A percentile compares a stretch with the other conserved stretches of the same genome.
phyloP scores from a whole-genome alignment of 64 coral and sea anemone genomes.

The Dendronephthya gigantea region DNA sequence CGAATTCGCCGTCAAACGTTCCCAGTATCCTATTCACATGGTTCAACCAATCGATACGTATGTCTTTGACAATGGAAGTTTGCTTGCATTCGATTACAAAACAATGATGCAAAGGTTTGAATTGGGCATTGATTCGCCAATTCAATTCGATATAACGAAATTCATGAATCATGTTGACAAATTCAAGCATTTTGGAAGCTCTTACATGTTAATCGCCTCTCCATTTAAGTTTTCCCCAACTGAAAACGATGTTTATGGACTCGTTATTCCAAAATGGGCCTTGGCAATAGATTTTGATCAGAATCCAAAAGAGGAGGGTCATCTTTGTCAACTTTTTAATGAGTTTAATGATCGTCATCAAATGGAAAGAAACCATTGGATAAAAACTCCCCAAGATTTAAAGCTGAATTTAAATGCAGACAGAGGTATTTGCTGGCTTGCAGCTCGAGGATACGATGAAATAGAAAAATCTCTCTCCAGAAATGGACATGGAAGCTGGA shows the following conservation, averaged over 20 bases:
- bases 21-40: slow-evolving; percentile 59
- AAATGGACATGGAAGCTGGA: slow-evolving; percentile 51
- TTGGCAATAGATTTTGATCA: slow-evolving; percentile 75
- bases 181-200: slow-evolving; percentile 44
- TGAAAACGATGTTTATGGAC: slow-evolving; percentile 49
- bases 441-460: slow-evolving; percentile 55
- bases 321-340: slow-evolving; percentile 45
- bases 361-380: slow-evolving; percentile 54
- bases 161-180: slow-evolving; percentile 37
- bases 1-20: slow-evolving; percentile 30
- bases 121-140: background rate
- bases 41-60: slow-evolving; percentile 30
- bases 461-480: slow-evolving; percentile 34
- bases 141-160: slow-evolving; percentile 35
- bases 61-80: background rate
- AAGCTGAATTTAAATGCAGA: slow-evolving; percentile 49
- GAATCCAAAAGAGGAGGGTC: slow-evolving; percentile 27
- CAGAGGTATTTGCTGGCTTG: slow-evolving; percentile 61
- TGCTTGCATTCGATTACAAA: slow-evolving; percentile 29
- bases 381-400: slow-evolving; percentile 49
- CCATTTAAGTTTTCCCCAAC: slow-evolving; percentile 34
- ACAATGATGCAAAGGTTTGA: slow-evolving; percentile 39
- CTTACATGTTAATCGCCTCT: slow-evolving; percentile 51
- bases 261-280: slow-evolving; percentile 60
- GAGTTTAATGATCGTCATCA: slow-evolving; percentile 50